Evolutionary conservation across 2,888 invertebrate species (phyloP).

Genomic region (Sipunculus nudus): DNA sequence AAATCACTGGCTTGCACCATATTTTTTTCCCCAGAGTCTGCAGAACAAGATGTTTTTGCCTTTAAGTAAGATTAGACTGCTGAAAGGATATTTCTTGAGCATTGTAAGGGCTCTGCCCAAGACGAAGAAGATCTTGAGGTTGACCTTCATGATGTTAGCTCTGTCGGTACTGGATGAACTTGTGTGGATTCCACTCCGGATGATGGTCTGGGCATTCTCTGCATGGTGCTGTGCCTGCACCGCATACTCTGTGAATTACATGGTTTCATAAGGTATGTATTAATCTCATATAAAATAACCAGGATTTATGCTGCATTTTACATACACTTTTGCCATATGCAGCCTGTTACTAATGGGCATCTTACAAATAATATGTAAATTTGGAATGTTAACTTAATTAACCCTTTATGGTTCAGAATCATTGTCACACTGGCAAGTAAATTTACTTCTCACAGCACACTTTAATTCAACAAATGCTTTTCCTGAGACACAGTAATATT

Average conservation of each 20-base stretch:
- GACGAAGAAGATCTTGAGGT: constrained; percentile 55
- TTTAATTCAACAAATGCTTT: no score
- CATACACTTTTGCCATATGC: background rate
- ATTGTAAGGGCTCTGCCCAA: constrained; percentile 51
- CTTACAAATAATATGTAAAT: no score
- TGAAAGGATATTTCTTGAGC: constrained; percentile 55
- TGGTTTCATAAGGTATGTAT: no score
- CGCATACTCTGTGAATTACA: constrained; percentile 52
- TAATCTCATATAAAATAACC: background rate
- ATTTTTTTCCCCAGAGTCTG: no score
- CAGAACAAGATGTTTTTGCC: no score
- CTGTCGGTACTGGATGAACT: constrained; percentile 51
- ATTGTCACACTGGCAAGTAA: no score
- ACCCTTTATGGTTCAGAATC: no score
- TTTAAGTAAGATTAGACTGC: background rate
- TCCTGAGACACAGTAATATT: no score
- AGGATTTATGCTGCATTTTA: background rate
- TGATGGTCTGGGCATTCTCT: constrained; percentile 54
- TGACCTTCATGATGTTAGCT: constrained; percentile 50
- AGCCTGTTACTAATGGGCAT: no score
- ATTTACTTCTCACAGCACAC: no score
- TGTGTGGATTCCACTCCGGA: constrained; percentile 52
- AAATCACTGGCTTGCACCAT: no score
- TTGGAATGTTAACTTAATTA: no score
- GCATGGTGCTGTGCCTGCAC: constrained; percentile 60